Percentiles rank a stretch among this genome's conserved stretches.
Conservation (phyloP, 2,888 invertebrate genomes). For the Tethea ocularis region DNA sequence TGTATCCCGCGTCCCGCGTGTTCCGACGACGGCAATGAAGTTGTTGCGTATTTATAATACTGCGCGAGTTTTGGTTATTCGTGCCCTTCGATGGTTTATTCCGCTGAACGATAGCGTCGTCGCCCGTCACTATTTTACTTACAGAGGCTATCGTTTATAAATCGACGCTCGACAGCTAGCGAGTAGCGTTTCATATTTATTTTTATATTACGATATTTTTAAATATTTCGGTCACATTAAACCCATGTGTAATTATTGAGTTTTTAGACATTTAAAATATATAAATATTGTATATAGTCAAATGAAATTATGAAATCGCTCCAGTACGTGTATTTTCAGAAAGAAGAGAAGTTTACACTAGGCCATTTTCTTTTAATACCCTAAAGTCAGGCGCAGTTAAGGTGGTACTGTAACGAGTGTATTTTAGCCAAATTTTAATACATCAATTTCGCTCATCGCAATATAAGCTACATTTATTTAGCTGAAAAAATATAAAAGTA, state of each 20-base stretch:
- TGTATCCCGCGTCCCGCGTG: too few relatives aligned
- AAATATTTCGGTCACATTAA: constrained; percentile 24
- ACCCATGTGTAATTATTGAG: constrained; percentile 22
- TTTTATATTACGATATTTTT: constrained; percentile 17
- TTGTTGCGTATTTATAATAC: not conserved
- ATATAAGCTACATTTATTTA: not conserved
- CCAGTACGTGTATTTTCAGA: constrained; percentile 32
- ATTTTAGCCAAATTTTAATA: not conserved
- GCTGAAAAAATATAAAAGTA: not conserved
- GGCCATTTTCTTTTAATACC: not conserved
- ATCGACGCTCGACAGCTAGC: not conserved
- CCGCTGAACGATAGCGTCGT: not conserved
- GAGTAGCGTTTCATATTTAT: constrained; percentile 21
- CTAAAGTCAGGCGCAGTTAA: not conserved
- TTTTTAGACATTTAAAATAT: constrained; percentile 18
- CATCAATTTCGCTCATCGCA: not conserved
- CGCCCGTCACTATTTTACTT: not conserved
- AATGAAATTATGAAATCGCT: constrained; percentile 18
- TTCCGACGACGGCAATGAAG: not conserved
- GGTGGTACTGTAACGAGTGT: not conserved
- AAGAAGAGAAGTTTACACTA: constrained; percentile 12
- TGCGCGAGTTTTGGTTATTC: not conserved
- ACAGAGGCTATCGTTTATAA: constrained; percentile 11
- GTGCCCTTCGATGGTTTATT: not conserved
- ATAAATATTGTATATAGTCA: constrained; percentile 11